A percentile compares a stretch with the other conserved stretches of the same genome.
Conservation (phyloP, 2,797 vertebrate genomes). For the Melopsittacus undulatus region DNA sequence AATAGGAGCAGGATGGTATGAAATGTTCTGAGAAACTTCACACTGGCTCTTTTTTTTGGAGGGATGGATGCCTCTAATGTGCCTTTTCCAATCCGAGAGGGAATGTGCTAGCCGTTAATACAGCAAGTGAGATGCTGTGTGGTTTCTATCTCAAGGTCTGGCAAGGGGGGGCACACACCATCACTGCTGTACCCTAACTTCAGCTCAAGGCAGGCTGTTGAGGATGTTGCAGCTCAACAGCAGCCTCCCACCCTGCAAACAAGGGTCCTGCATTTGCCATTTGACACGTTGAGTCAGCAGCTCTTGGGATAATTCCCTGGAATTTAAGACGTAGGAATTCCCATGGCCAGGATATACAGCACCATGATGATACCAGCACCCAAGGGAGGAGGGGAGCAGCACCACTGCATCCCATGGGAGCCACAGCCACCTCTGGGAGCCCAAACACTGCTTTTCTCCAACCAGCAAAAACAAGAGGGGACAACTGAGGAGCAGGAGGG, state of each 20-base stretch:
- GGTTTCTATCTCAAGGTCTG: background rate
- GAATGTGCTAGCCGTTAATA: background rate
- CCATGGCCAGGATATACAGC: background rate
- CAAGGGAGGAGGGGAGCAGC: background rate
- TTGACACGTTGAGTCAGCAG: background rate
- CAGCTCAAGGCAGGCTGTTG: background rate
- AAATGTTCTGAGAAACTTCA: conserved; percentile 33
- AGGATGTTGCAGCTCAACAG: background rate
- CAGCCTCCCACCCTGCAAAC: background rate
- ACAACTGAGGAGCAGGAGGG: accelerated
- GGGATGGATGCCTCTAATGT: background rate
- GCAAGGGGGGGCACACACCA: accelerated
- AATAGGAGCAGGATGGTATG: conserved; percentile 60
- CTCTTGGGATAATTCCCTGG: background rate
- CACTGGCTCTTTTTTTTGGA: background rate
- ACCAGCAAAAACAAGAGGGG: background rate
- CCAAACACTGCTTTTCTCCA: accelerated
- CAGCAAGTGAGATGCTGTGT: accelerated
- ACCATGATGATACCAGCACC: accelerated
- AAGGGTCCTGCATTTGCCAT: background rate
- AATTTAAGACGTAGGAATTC: background rate
- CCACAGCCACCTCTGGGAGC: background rate
- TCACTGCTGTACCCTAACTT: background rate
- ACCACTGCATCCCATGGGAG: accelerated
- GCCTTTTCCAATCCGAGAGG: background rate